A percentile compares a stretch with the other conserved stretches of the same genome.
phyloP scores from a whole-genome alignment of 1,140 invertebrate species.

The Drosophila neocordata region DNA sequence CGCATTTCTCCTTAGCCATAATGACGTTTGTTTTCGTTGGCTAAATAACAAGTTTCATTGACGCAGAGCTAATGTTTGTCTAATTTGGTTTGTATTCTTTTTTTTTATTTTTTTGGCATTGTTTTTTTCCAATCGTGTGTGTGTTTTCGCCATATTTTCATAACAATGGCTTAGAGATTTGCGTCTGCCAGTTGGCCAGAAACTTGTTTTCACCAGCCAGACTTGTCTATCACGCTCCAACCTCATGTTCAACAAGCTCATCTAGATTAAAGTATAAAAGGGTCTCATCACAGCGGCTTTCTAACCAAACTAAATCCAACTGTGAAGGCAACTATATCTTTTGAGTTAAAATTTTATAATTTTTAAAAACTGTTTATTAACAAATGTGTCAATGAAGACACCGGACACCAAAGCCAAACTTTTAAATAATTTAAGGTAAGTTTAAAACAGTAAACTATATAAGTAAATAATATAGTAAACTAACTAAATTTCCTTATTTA shows the following conservation, averaged over 20 bases:
- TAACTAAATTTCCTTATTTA: conserved; percentile 2
- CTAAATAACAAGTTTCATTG: conserved; percentile 3
- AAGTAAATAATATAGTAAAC: not conserved
- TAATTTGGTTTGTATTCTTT: conserved; percentile 4
- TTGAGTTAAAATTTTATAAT: conserved; percentile 11
- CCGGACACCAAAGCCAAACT: conserved; percentile 80
- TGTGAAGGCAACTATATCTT: conserved; percentile 20
- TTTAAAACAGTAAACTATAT: not conserved
- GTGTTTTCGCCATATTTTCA: conserved; percentile 26
- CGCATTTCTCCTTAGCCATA: conserved; percentile 11
- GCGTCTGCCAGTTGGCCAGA: conserved; percentile 11
- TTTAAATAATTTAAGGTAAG: conserved; percentile 79
- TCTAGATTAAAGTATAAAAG: conserved; percentile 37
- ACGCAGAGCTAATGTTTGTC: conserved; percentile 9
- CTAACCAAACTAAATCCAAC: conserved; percentile 27
- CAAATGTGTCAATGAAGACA: conserved; percentile 82
- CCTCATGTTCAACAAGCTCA: conserved; percentile 32
- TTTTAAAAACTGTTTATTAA: conserved; percentile 43
- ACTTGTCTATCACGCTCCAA: conserved; percentile 14
- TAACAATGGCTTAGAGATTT: conserved; percentile 24
- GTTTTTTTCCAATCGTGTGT: not conserved
- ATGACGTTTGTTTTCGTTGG: conserved; percentile 17
- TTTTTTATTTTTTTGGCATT: conserved; percentile 12
- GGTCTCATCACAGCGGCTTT: not conserved
- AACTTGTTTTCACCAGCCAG: conserved; percentile 43